These are phyloP conservation scores for Cantharis rustica DNA, from an alignment of 2,888 invertebrate species.

Conservation along the genomic window DNA sequence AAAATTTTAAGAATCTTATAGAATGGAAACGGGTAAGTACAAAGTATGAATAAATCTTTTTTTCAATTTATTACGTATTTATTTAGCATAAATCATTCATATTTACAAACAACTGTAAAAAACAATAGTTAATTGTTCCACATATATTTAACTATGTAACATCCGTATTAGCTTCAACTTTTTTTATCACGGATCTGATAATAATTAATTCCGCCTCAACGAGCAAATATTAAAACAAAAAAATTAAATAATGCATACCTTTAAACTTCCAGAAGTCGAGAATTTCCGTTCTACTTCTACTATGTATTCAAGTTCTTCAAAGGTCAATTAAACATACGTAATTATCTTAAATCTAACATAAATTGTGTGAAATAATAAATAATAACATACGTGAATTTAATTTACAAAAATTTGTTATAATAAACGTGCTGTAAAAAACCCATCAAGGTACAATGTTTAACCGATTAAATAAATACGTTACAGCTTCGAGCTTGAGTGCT, in stretches of 20 bases:
- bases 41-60: not conserved
- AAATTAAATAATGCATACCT: not conserved
- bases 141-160: not conserved
- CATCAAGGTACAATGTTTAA: not conserved
- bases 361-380: not conserved
- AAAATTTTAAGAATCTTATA: not conserved
- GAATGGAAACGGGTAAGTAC: not conserved
- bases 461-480: slow-evolving; percentile 7
- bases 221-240: not conserved
- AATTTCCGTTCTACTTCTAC: slow-evolving; percentile 26
- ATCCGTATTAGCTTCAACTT: not conserved
- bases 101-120: not conserved
- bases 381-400: not conserved
- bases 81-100: not conserved
- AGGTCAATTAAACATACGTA: not conserved
- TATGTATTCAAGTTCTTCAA: slow-evolving; percentile 10
- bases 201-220: not conserved
- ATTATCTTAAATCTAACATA: not conserved
- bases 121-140: not conserved
- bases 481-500: slow-evolving; percentile 14
- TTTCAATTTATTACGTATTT: not conserved
- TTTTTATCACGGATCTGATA: not conserved
- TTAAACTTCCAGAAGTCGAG: slow-evolving; percentile 1
- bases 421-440: not conserved
- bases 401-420: not conserved